phyloP scores from a whole-genome alignment of 2,797 vertebrate species.

The Acanthis flammea region DNA sequence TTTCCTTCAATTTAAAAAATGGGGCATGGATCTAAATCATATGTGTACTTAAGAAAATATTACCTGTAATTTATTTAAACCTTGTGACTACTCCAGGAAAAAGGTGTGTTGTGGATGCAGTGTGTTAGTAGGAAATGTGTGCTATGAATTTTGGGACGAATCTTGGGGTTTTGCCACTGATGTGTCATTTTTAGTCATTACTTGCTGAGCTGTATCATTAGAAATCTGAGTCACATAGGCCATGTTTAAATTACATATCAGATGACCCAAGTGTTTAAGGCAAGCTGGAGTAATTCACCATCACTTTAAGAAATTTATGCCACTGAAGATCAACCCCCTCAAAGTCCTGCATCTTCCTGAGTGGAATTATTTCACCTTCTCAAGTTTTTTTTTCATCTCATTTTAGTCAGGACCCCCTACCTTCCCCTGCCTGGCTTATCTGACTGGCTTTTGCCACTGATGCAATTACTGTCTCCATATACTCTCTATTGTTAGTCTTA shows the following conservation, averaged over 20 bases:
- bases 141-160: background rate
- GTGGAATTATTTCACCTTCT: constrained; percentile 15
- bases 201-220: background rate
- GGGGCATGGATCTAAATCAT: background rate
- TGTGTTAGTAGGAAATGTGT: background rate
- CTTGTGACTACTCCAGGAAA: background rate
- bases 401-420: background rate
- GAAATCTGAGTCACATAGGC: constrained; percentile 3
- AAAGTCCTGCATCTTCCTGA: background rate
- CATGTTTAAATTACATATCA: constrained; percentile 15
- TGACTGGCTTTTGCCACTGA: background rate
- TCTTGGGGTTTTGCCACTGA: background rate
- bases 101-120: background rate
- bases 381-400: background rate
- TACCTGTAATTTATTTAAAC: constrained; percentile 36
- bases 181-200: constrained; percentile 15
- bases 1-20: constrained; percentile 43
- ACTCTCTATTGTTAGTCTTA: background rate
- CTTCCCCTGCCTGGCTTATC: background rate
- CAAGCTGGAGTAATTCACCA: background rate
- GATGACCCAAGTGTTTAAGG: constrained; percentile 22
- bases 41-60: constrained; percentile 24
- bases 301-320: constrained; percentile 38
- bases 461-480: background rate
- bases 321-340: background rate